Base-by-base conservation (phyloP, 2,797 vertebrate species). In the Odontamblyopus lacepedii region DNA sequence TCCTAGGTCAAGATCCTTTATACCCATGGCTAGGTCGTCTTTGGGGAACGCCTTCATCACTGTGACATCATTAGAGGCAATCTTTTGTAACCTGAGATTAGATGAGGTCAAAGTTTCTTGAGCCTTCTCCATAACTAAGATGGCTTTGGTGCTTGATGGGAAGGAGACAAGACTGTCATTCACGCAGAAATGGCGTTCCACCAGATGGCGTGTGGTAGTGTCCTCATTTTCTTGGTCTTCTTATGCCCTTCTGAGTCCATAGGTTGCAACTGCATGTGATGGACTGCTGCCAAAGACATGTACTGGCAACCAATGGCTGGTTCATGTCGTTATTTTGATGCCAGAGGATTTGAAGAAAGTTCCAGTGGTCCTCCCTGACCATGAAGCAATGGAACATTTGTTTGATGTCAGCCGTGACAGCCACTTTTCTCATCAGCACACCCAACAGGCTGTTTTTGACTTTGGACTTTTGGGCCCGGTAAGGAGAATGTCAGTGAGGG, bases 371-470 rank as follows among this genome's bases (percentile, higher is more conserved):
- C 19, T 41, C 62, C 18, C 62, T 38, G n/a, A 38, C 32, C 18
- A 41, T 5, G 16, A 63, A 63, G 35, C 62, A 63, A 41, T 38
- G 35, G 35, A 63, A 63, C 62, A 63, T 63, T 18, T 63, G 62
- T 16, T 63, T 63, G 15, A 62, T 35, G 16, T 62, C 60, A 18
- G 60, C 60, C 2, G 27, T 32, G 19, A 30, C 30, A 16, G 29
- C 29, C 60, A 62, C 29, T 16, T 16, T 15, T 15, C 27, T 29
- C 27, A 62, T 62, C 29, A 62, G 60, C 27, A 62, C 27, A 62
- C 60, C 27, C 32, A 62, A 35, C 12, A 62, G 30, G 30, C 60
- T 62, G 60, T 62, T 62, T 5, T 35, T 62, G 27, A 62, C 23
- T 23, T 23, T 23, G 29, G 19, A 23, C 23, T 23, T 23, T 62